Conservation (phyloP, 1,140 invertebrate genomes). For the Bradynema listronoti region DNA sequence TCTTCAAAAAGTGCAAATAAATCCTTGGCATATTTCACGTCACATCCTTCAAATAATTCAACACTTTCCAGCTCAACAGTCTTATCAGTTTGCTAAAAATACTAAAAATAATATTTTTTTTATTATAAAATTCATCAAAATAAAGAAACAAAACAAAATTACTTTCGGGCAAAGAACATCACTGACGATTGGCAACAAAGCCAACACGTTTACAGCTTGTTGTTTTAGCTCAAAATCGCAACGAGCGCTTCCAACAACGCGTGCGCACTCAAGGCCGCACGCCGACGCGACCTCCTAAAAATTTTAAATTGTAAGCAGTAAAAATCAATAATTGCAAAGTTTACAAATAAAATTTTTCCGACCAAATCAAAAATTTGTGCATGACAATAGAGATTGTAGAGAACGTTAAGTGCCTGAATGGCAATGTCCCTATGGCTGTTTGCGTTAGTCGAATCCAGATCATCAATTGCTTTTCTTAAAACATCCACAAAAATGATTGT, state of each 20-base stretch:
- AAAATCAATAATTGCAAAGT: not conserved
- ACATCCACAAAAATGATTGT: constrained; percentile 17
- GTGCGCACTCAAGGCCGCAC: constrained; percentile 32
- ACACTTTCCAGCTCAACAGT: not conserved
- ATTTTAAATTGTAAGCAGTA: not conserved
- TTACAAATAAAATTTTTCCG: not conserved
- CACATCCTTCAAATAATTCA: constrained; percentile 37
- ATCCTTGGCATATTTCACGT: constrained; percentile 34
- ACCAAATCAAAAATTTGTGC: constrained; percentile 27
- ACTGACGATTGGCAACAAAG: constrained; percentile 20
- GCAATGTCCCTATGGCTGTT: constrained; percentile 1
- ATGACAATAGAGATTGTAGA: constrained; percentile 46
- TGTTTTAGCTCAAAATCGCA: constrained; percentile 36
- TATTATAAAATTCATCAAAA: not conserved
- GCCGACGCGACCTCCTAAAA: constrained; percentile 24
- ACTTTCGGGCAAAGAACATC: constrained; percentile 28
- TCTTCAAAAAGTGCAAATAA: constrained; percentile 35
- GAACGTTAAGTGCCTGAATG: constrained; percentile 40
- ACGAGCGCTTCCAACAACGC: constrained; percentile 20
- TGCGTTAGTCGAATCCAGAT: not conserved
- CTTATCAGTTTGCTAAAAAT: not conserved
- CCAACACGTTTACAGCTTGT: constrained; percentile 43
- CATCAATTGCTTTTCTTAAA: not conserved
- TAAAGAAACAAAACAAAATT: constrained; percentile 14
- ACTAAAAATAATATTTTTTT: constrained; percentile 1